phyloP scores from a whole-genome alignment of 2,113 vertebrate species.

The Acanthochromis polyacanthus region DNA sequence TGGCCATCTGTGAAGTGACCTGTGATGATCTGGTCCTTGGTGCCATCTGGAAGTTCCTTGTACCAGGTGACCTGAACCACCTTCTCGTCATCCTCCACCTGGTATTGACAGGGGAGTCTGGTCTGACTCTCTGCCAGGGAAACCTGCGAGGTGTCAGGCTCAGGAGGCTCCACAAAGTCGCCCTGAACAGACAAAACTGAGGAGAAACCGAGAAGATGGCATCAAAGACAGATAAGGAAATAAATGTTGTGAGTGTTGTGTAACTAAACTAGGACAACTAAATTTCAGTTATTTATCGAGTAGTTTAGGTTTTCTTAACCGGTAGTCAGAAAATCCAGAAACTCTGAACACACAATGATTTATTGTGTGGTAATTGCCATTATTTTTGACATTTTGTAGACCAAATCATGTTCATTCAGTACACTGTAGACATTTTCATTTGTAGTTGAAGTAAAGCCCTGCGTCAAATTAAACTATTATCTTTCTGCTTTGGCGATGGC shows the following conservation, averaged over 20 bases:
- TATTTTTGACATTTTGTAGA: no score
- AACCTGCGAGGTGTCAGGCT: constrained; percentile 20
- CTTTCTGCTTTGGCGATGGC: no score
- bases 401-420: no score
- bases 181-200: constrained; percentile 38
- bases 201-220: not conserved
- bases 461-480: no score
- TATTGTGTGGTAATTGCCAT: no score
- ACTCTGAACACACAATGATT: no score
- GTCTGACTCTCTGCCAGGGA: constrained; percentile 69
- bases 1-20: constrained; percentile 73
- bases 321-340: no score
- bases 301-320: no score
- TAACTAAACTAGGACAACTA: no score
- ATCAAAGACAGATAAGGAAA: not conserved
- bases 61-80: constrained; percentile 84
- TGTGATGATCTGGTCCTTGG: constrained; percentile 78
- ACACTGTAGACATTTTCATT: no score
- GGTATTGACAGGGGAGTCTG: constrained; percentile 79
- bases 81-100: constrained; percentile 2
- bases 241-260: not conserved
- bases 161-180: constrained; percentile 73
- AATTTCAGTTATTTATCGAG: no score
- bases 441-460: no score
- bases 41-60: constrained; percentile 66